Conservation (phyloP, 2,797 vertebrate genomes). For the Brachymystax lenok region DNA sequence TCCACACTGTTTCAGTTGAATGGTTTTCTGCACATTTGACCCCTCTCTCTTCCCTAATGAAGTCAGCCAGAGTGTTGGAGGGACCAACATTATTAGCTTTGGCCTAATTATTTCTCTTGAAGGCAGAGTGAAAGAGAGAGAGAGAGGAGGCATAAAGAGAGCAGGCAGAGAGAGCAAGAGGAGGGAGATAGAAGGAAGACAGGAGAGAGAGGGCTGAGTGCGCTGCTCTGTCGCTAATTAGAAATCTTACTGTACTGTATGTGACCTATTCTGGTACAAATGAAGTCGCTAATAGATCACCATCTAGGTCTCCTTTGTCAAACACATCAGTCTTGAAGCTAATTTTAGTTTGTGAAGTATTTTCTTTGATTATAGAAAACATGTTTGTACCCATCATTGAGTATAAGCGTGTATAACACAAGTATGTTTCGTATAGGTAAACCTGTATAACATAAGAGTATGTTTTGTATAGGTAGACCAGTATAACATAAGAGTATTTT, state of each 20-base stretch:
- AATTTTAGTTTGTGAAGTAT: neutral
- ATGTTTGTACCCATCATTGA: neutral
- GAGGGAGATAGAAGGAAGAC: neutral
- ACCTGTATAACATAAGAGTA: no score
- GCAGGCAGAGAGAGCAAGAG: neutral
- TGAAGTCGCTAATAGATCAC: slow-evolving; percentile 5
- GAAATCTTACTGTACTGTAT: neutral
- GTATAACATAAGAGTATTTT: no score
- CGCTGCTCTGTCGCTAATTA: slow-evolving; percentile 40
- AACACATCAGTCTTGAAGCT: neutral
- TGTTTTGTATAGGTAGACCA: no score
- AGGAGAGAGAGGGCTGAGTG: slow-evolving; percentile 1
- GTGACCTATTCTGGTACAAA: slow-evolving; percentile 38
- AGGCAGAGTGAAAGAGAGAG: neutral
- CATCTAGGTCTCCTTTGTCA: slow-evolving; percentile 11
- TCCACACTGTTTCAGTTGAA: slow-evolving; percentile 3
- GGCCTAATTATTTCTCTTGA: slow-evolving; percentile 44
- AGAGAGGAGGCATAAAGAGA: slow-evolving; percentile 3
- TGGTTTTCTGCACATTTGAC: slow-evolving; percentile 38
- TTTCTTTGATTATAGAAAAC: neutral
- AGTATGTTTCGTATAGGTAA: no score
- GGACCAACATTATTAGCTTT: slow-evolving; percentile 32
- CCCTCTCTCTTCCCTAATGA: slow-evolving; percentile 19
- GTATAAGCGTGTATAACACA: neutral
- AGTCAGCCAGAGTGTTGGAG: slow-evolving; percentile 19